A percentile compares a stretch with the other conserved stretches of the same genome.
Evolutionary conservation across 2,113 vertebrate species (phyloP).

Genomic region (Hemicordylus capensis): DNA sequence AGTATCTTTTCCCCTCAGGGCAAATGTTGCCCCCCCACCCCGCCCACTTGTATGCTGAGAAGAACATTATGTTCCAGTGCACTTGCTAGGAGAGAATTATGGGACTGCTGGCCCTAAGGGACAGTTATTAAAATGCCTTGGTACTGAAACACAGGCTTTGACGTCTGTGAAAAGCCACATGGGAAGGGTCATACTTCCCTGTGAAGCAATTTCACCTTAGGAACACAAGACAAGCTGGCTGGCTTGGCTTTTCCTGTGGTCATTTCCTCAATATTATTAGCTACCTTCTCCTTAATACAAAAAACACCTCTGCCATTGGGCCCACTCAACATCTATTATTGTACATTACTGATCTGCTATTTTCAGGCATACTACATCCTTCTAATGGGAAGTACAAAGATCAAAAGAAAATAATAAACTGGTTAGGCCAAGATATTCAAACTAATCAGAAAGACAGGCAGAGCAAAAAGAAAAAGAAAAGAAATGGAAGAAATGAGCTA

Average conservation of each 20-base stretch:
- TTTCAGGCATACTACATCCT: slow-evolving; percentile 15
- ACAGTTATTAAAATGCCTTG: slow-evolving; percentile 55
- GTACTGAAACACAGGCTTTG: slow-evolving; percentile 65
- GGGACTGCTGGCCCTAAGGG: slow-evolving; percentile 63
- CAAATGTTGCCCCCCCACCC: slow-evolving; percentile 53
- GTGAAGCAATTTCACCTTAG: slow-evolving; percentile 63
- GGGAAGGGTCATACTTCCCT: slow-evolving; percentile 53
- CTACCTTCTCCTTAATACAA: background rate
- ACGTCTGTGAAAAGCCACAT: slow-evolving; percentile 52
- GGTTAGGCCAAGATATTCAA: background rate
- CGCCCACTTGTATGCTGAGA: slow-evolving; percentile 48
- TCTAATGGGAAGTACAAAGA: slow-evolving; percentile 28
- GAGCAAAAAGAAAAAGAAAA: background rate
- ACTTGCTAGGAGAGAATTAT: slow-evolving; percentile 56
- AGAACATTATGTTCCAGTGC: slow-evolving; percentile 72
- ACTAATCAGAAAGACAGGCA: background rate
- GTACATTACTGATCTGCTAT: slow-evolving; percentile 13
- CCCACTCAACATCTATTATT: slow-evolving; percentile 1
- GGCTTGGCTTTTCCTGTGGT: slow-evolving; percentile 52
- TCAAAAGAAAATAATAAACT: background rate
- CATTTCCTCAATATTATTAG: slow-evolving; percentile 20
- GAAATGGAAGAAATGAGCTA: background rate
- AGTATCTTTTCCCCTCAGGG: slow-evolving; percentile 10
- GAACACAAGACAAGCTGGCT: slow-evolving; percentile 57
- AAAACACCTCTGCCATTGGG: background rate